Percentiles rank a stretch among this genome's conserved stretches.
Evolutionary conservation across 2,888 invertebrate genomes (phyloP).

Genomic region (Heliconius ethilla): DNA sequence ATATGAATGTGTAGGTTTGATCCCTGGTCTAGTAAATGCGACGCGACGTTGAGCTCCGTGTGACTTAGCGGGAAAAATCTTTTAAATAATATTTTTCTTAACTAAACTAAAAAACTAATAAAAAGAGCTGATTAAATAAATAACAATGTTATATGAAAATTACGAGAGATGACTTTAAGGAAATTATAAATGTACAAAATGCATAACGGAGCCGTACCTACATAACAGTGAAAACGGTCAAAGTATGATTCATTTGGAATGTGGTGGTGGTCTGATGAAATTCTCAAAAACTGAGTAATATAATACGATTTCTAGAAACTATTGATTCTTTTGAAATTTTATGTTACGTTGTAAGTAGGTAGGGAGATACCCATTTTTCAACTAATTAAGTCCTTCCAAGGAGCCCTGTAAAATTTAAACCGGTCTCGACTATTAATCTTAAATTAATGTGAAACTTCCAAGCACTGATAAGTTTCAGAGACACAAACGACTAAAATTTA

Average conservation of each 20-base stretch:
- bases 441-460: no score
- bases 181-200: neutral
- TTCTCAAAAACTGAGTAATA: constrained; percentile 22
- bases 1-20: no score
- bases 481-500: neutral
- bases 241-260: constrained; percentile 16
- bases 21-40: no score
- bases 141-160: neutral
- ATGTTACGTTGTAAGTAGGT: neutral
- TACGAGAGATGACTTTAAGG: neutral
- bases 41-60: no score
- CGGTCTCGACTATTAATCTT: neutral
- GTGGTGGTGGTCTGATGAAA: constrained; percentile 7
- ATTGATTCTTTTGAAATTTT: neutral
- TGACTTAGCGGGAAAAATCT: no score
- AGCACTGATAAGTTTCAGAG: no score
- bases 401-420: no score
- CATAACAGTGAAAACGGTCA: constrained; percentile 2
- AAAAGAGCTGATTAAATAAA: no score
- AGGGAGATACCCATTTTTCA: neutral
- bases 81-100: no score
- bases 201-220: neutral
- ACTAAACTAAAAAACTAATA: no score
- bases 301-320: neutral
- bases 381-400: neutral